Evolutionary conservation across 2,797 vertebrate species (phyloP).

Genomic region (Chloroceryle inda): DNA sequence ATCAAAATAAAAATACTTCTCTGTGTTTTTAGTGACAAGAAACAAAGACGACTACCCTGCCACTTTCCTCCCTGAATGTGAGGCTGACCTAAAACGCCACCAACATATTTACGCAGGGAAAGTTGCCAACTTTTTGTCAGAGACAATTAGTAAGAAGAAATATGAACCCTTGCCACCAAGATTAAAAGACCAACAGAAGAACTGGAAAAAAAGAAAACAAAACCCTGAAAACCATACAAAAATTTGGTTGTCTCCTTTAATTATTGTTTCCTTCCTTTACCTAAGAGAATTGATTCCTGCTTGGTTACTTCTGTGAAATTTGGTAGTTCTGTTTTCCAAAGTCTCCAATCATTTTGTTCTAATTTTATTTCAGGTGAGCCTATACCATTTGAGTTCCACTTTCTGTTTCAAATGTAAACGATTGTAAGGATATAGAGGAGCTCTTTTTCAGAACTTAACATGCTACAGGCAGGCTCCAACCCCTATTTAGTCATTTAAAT

Average conservation of each 20-base stretch:
- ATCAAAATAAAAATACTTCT: not conserved
- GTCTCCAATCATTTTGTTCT: not conserved
- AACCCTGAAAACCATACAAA: accelerated
- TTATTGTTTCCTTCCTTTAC: not conserved
- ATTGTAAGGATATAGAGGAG: not conserved
- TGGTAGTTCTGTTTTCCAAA: not conserved
- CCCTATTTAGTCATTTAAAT: not conserved
- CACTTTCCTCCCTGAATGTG: conserved; percentile 26
- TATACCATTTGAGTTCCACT: not conserved
- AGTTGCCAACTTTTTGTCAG: conserved; percentile 54
- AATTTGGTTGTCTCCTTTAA: not conserved
- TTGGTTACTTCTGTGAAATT: not conserved
- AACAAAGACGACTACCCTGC: not conserved
- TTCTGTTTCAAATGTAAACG: not conserved
- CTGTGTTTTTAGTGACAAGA: not conserved
- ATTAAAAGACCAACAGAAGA: not conserved
- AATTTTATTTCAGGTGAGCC: not conserved
- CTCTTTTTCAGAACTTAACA: not conserved
- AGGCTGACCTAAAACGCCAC: conserved; percentile 14
- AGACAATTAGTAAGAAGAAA: conserved; percentile 36
- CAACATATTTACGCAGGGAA: not conserved
- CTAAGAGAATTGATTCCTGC: not conserved
- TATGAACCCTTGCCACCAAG: not conserved
- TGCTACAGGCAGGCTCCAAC: not conserved
- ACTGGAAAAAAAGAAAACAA: not conserved